Percentiles rank a stretch among this genome's conserved stretches.
Conservation (phyloP, 2,888 invertebrate species). For the Amphiduros pacificus region DNA sequence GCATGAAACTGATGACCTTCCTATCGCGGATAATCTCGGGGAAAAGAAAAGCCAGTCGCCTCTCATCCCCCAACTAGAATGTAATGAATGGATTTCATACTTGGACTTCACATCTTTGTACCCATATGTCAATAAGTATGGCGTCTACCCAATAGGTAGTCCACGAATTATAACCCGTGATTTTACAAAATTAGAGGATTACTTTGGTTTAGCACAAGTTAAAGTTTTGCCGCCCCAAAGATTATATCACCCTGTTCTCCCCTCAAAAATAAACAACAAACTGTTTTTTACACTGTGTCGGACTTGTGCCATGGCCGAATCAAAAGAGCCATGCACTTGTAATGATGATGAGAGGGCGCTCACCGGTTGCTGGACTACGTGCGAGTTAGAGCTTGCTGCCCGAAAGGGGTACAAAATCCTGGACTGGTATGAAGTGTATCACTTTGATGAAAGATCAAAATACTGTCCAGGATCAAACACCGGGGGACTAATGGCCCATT, state of each 20-base stretch:
- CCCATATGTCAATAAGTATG: conserved; percentile 37
- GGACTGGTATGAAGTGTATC: conserved; percentile 30
- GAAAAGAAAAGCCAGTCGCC: no score
- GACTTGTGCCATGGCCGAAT: conserved; percentile 34
- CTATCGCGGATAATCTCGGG: no score
- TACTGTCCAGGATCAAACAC: conserved; percentile 23
- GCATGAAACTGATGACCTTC: not conserved
- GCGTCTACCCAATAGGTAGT: conserved; percentile 37
- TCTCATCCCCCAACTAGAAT: no score
- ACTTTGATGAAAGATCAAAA: not conserved
- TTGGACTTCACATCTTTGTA: conserved; percentile 39
- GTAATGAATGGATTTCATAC: conserved; percentile 35
- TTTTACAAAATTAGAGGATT: conserved; percentile 33
- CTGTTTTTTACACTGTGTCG: conserved; percentile 54
- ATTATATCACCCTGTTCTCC: conserved; percentile 48
- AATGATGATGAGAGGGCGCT: conserved; percentile 33
- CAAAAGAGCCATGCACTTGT: not conserved
- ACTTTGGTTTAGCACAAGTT: conserved; percentile 40
- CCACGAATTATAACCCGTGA: conserved; percentile 8
- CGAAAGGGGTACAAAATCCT: conserved; percentile 45
- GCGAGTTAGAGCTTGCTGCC: conserved; percentile 49
- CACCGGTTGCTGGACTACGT: conserved; percentile 49
- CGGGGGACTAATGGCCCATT: conserved; percentile 43
- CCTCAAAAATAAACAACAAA: conserved; percentile 37
- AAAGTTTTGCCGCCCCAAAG: conserved; percentile 37